phyloP scores from a whole-genome alignment of 1,140 invertebrate genomes.

The Hydropsyche tenuis region DNA sequence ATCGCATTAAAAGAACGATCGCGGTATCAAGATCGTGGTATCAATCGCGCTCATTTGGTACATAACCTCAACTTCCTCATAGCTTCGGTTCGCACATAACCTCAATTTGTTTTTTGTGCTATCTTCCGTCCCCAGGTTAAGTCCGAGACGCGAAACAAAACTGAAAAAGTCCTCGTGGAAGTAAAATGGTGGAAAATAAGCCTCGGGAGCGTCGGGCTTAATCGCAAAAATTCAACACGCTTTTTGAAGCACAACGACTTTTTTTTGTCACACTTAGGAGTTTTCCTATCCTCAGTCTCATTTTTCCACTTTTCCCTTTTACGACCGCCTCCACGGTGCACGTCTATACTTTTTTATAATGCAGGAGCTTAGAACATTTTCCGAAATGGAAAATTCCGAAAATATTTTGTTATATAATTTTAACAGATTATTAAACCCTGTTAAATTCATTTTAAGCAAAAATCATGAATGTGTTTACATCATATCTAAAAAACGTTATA shows the following conservation, averaged over 20 bases:
- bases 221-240: slow-evolving; percentile 49
- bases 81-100: too few relatives aligned
- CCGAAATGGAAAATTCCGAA: background rate
- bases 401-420: too few relatives aligned
- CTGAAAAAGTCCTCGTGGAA: background rate
- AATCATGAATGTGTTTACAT: too few relatives aligned
- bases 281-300: slow-evolving; percentile 39
- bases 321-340: background rate
- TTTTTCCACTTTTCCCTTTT: slow-evolving; percentile 35
- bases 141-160: background rate
- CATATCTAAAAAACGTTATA: too few relatives aligned
- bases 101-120: too few relatives aligned
- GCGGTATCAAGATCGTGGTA: too few relatives aligned
- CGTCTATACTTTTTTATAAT: slow-evolving; percentile 27
- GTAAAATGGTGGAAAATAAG: slow-evolving; percentile 37
- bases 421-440: too few relatives aligned
- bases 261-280: slow-evolving; percentile 43
- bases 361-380: slow-evolving; percentile 15
- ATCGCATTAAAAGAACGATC: too few relatives aligned
- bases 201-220: slow-evolving; percentile 34
- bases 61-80: too few relatives aligned
- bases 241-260: slow-evolving; percentile 44
- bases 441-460: too few relatives aligned
- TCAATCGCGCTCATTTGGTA: too few relatives aligned
- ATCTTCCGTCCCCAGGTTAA: too few relatives aligned